Conservation (phyloP, 2,888 invertebrate genomes). For the Alsophila aescularia region DNA sequence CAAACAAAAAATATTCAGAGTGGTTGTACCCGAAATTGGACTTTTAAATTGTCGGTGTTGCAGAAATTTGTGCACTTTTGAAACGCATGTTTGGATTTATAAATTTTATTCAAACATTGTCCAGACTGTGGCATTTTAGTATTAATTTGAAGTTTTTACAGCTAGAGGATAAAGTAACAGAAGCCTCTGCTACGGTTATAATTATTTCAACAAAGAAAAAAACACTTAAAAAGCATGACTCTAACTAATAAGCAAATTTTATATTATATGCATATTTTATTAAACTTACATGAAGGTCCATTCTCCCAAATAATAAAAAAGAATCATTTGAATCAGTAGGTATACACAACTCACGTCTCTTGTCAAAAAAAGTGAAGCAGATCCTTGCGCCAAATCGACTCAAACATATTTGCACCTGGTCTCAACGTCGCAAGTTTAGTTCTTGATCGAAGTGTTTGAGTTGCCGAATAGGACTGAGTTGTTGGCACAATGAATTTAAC, state of each 20-base stretch:
- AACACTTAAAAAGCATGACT: too few relatives aligned
- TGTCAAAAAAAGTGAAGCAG: neutral
- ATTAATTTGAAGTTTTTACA: neutral
- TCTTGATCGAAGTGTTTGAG: neutral
- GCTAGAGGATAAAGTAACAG: too few relatives aligned
- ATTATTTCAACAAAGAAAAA: too few relatives aligned
- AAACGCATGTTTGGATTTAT: neutral
- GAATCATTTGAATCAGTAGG: neutral
- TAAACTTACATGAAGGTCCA: too few relatives aligned
- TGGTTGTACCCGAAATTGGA: neutral
- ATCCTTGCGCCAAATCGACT: slow-evolving; percentile 9
- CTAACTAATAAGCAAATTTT: too few relatives aligned
- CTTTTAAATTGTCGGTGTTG: slow-evolving; percentile 1
- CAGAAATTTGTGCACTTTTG: slow-evolving; percentile 3
- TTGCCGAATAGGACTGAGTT: neutral
- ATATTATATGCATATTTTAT: too few relatives aligned
- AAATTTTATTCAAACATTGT: neutral
- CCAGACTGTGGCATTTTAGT: neutral
- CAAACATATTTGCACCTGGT: slow-evolving; percentile 28
- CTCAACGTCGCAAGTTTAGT: slow-evolving; percentile 15
- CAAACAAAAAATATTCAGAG: neutral
- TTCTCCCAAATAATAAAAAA: too few relatives aligned
- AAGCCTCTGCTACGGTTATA: too few relatives aligned
- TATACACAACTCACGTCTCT: neutral
- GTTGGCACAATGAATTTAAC: slow-evolving; percentile 36